phyloP scores from a whole-genome alignment of 2,113 vertebrate genomes.

The Neodon shergylaensis region DNA sequence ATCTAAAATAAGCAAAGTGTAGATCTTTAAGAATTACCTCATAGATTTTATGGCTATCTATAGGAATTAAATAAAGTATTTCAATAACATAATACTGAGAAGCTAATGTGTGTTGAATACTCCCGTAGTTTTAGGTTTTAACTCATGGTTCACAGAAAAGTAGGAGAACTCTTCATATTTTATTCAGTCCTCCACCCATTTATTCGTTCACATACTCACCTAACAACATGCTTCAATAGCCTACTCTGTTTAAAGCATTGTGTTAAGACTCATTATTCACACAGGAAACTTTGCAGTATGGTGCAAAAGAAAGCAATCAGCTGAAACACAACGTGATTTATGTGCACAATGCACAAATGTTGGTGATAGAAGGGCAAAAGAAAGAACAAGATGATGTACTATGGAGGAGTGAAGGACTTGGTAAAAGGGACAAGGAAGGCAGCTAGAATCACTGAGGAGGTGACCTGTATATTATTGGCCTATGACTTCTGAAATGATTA shows the following conservation, averaged over 20 bases:
- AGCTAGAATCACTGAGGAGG: neutral
- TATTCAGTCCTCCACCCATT: neutral
- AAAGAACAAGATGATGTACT: neutral
- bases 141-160: neutral
- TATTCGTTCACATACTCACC: neutral
- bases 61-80: neutral
- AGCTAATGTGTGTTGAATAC: neutral
- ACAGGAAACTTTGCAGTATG: neutral
- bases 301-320: neutral
- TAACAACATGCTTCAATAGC: neutral
- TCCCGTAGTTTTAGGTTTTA: neutral
- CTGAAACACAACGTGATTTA: neutral
- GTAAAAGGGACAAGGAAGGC: neutral
- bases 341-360: neutral
- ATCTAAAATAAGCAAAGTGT: neutral
- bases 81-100: neutral
- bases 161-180: neutral
- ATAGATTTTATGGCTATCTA: neutral
- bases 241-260: neutral
- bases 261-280: neutral
- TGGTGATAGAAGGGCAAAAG: neutral
- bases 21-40: neutral
- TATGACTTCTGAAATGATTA: neutral
- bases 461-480: neutral
- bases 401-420: neutral